Conservation (phyloP, 2,797 vertebrate species). For the Propithecus perrieri region DNA sequence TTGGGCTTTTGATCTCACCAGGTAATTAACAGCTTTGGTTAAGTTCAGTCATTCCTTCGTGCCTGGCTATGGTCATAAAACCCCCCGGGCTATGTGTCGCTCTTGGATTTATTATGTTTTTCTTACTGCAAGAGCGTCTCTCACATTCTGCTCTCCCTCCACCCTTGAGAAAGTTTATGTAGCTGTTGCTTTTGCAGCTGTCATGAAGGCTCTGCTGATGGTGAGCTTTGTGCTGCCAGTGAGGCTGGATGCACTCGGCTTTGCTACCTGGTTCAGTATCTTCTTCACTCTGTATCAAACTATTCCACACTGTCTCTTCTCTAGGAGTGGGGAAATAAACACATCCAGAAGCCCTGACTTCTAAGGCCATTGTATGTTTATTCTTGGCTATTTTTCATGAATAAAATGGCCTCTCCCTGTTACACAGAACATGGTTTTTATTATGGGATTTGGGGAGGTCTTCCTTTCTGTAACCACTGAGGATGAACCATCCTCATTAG, state of each 20-base stretch:
- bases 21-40: slow-evolving; percentile 90
- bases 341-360: neutral
- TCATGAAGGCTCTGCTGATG: slow-evolving; percentile 40
- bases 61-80: slow-evolving; percentile 86
- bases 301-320: neutral
- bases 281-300: neutral
- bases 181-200: slow-evolving; percentile 69
- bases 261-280: neutral
- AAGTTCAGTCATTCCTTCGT: slow-evolving; percentile 88
- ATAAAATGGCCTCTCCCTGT: neutral
- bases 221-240: neutral
- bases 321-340: slow-evolving; percentile 4
- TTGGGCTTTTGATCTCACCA: slow-evolving; percentile 88
- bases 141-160: slow-evolving; percentile 70
- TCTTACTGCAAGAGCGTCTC: slow-evolving; percentile 83
- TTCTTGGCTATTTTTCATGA: slow-evolving; percentile 6
- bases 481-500: neutral
- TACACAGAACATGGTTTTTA: slow-evolving; percentile 18
- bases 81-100: slow-evolving; percentile 81
- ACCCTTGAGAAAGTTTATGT: slow-evolving; percentile 77
- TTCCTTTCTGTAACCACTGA: neutral
- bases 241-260: neutral
- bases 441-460: neutral
- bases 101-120: slow-evolving; percentile 88
- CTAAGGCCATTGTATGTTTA: neutral